These are phyloP conservation scores for Drosophila prolongata DNA, from an alignment of 2,888 invertebrate genomes.

Conservation along the genomic window DNA sequence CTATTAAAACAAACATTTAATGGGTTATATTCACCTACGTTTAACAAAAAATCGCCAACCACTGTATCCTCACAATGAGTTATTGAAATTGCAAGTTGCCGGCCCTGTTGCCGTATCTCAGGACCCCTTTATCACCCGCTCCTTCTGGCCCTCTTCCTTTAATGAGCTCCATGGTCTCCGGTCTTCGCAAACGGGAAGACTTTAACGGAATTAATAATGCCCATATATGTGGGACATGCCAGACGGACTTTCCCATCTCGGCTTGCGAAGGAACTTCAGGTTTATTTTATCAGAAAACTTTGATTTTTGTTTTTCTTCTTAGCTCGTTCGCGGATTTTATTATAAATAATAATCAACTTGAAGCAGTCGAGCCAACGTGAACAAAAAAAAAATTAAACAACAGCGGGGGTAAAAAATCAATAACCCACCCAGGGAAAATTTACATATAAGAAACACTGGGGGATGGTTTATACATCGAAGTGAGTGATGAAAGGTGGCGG, in stretches of 20 bases:
- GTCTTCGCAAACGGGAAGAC: conserved; percentile 26
- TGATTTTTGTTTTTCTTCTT: conserved; percentile 18
- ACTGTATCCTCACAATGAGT: conserved; percentile 30
- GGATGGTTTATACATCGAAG: conserved; percentile 8
- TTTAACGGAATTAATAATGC: conserved; percentile 69
- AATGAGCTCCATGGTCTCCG: conserved; percentile 35
- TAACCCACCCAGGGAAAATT: conserved; percentile 66
- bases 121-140: neutral
- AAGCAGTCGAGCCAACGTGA: conserved; percentile 33
- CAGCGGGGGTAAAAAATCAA: conserved; percentile 61
- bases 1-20: neutral
- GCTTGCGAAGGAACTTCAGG: neutral
- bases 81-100: conserved; percentile 67
- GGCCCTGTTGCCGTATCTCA: conserved; percentile 6
- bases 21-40: too few species aligned
- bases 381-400: conserved; percentile 4
- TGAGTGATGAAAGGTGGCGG: conserved; percentile 5
- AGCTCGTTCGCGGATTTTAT: conserved; percentile 66
- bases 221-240: neutral
- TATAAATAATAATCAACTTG: conserved; percentile 69
- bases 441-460: conserved; percentile 31
- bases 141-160: conserved; percentile 16
- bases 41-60: neutral
- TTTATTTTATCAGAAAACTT: conserved; percentile 30
- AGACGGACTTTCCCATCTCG: conserved; percentile 9